Evolutionary conservation across 2,888 invertebrate genomes (phyloP), one percentile per base, ranked within the genome.

Genomic region (Athalia rosae): DNA sequence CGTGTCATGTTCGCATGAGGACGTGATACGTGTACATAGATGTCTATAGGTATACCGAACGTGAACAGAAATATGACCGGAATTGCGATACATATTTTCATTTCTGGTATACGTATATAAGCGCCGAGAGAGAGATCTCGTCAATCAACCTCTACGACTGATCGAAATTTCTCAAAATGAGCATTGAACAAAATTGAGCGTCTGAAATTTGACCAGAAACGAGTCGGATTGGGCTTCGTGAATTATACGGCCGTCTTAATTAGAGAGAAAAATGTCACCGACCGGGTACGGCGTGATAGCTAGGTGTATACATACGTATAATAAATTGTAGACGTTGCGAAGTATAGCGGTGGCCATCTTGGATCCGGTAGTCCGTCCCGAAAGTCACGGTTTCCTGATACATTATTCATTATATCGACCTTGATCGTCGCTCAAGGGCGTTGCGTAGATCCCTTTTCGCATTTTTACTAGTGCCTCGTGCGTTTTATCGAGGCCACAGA

Each of bases 301-400:
- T n/a, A n/a, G n/a, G n/a, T n/a, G 28, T n/a, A n/a, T 28, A 28
- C 28, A 28, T 28, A 28, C 28, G 28, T 28, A 28, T 28, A 28
- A 28, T 28, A 28, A 28, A 28, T 28, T 28, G 28, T 28, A 28
- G 28, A 28, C 28, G 28, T 53, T 1, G 53, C 53, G 53, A n/a
- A 4, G 7, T 9, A 3, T 45, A 1, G 66, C 15, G n/a, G 74
- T 48, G 62, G 61, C 74, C 74, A 74, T 74, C 47, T 74, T 74
- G 74, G 74, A 74, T 74, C 74, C 61, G 62, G 74, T 61, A 61
- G 74, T 74, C 74, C 56, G 71, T 71, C 71, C 71, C 74, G 28
- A 74, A 74, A 61, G 74, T 74, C 74, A 74, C 74, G 74, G 48
- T 74, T 74, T 74, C 74, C 74, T 61, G 74, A 74, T 74, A 61